Evolutionary conservation across 2,113 vertebrate species (phyloP).

Genomic region (Myodes glareolus): DNA sequence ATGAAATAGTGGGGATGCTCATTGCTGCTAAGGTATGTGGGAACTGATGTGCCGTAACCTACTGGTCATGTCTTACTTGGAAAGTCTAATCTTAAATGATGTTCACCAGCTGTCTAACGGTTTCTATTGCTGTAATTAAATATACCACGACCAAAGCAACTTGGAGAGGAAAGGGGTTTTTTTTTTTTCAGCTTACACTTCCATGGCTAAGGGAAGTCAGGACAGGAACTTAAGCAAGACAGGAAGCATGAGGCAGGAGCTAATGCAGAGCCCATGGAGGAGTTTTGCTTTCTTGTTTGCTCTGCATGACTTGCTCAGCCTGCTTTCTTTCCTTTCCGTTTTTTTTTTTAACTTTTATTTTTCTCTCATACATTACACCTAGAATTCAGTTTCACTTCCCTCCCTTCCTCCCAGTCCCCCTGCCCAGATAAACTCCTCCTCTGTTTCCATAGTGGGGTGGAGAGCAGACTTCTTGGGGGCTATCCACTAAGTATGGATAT

Average conservation of each 20-base stretch:
- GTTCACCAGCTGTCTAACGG: not conserved
- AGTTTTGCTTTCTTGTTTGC: not conserved
- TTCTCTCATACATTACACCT: not conserved
- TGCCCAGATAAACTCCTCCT: not conserved
- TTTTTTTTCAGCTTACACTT: not conserved
- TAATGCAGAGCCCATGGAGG: not conserved
- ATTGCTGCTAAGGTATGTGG: accelerated
- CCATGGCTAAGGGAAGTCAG: not conserved
- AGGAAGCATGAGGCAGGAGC: not conserved
- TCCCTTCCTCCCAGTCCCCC: not conserved
- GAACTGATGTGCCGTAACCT: not conserved
- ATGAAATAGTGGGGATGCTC: not conserved
- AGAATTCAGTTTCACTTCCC: not conserved
- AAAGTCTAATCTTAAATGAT: not conserved
- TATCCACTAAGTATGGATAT: not conserved
- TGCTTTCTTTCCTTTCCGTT: not conserved
- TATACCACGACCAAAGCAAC: not conserved
- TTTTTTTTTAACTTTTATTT: not conserved
- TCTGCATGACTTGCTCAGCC: not conserved
- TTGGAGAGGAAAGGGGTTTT: not conserved
- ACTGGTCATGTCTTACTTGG: not conserved
- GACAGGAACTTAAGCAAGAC: not conserved
- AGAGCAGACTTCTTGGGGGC: not conserved
- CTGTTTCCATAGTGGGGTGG: not conserved
- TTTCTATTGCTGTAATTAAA: not conserved